These are phyloP conservation scores for Rhinichthys klamathensis DNA, from an alignment of 2,113 vertebrate species.

Conservation along the genomic window DNA sequence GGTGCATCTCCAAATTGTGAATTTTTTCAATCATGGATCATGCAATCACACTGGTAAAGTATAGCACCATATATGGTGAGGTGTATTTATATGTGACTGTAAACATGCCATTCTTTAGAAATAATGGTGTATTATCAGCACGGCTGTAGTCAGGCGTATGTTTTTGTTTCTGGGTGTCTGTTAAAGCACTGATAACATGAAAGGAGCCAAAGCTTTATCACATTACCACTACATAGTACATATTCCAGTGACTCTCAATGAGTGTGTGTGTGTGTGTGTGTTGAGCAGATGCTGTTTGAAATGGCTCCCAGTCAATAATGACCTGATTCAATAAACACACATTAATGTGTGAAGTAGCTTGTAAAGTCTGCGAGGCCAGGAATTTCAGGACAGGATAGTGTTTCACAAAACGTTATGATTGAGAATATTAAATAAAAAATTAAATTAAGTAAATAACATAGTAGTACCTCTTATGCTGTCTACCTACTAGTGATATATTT, in stretches of 20 bases:
- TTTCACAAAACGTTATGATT: not conserved
- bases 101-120: constrained; percentile 20
- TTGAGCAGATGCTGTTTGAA: constrained; percentile 24
- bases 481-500: not conserved
- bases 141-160: not conserved
- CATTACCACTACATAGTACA: constrained; percentile 28
- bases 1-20: not conserved
- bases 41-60: not conserved
- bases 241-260: constrained; percentile 10
- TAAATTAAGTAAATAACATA: not conserved
- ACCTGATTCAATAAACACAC: constrained; percentile 23
- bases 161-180: constrained; percentile 22
- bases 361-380: not conserved
- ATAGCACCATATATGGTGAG: not conserved
- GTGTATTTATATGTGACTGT: constrained; percentile 60
- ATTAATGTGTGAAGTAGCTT: constrained; percentile 3
- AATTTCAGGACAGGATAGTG: not conserved
- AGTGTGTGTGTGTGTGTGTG: constrained; percentile 10
- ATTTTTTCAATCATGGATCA: not conserved
- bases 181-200: not conserved
- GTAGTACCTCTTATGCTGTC: not conserved
- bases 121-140: constrained; percentile 21
- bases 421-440: not conserved
- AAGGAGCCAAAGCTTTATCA: constrained; percentile 11
- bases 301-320: constrained; percentile 36